phyloP scores from a whole-genome alignment of 2,888 invertebrate species.

The Auanema freiburgensis region DNA sequence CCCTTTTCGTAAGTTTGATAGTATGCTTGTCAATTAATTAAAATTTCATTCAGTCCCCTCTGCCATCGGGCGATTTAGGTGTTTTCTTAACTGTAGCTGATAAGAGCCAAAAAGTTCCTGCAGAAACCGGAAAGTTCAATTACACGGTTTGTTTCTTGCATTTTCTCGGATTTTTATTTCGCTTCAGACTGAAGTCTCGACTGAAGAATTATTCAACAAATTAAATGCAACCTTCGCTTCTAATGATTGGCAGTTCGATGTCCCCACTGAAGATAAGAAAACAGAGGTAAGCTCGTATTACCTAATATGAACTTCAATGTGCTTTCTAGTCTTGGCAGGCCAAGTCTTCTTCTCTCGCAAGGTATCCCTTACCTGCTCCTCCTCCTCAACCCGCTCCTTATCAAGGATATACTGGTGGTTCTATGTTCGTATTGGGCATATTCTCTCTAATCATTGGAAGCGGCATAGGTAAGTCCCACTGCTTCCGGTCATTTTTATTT shows the following conservation, averaged over 20 bases:
- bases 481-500: not conserved
- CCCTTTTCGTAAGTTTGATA: constrained; percentile 7
- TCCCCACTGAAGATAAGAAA: constrained; percentile 1
- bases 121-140: constrained; percentile 10
- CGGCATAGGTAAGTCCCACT: constrained; percentile 25
- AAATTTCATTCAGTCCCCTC: constrained; percentile 4
- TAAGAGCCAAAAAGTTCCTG: constrained; percentile 1
- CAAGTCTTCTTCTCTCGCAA: constrained; percentile 18
- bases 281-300: too few species aligned
- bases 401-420: constrained; percentile 44
- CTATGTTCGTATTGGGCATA: constrained; percentile 47
- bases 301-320: not conserved
- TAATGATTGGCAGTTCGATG: constrained; percentile 13
- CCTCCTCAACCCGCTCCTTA: constrained; percentile 21
- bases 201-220: constrained; percentile 7
- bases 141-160: constrained; percentile 7
- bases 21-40: not conserved
- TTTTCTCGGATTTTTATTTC: not conserved
- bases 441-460: constrained; percentile 43
- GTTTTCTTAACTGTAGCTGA: constrained; percentile 17
- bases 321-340: constrained; percentile 29
- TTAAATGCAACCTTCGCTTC: constrained; percentile 14
- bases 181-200: constrained; percentile 10
- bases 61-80: not conserved
- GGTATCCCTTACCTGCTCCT: constrained; percentile 17